phyloP scores from a whole-genome alignment of 2,888 invertebrate genomes.

The Alentia gelatinosa region DNA sequence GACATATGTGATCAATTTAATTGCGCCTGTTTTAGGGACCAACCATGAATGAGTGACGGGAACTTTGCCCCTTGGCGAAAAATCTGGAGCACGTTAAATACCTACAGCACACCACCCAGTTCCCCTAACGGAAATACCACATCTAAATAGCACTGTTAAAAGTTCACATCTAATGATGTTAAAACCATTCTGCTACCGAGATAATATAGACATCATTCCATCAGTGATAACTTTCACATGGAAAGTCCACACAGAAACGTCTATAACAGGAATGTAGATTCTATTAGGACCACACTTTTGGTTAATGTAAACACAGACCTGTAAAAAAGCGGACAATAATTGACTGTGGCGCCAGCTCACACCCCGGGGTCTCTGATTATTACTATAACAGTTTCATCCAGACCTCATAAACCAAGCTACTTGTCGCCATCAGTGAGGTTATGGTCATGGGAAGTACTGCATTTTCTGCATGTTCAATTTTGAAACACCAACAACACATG shows the following conservation, averaged over 20 bases:
- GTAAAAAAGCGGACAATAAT: not conserved
- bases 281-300: not conserved
- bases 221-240: not conserved
- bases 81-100: not conserved
- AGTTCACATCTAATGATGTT: not conserved
- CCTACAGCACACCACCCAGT: not conserved
- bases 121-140: not conserved
- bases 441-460: slow-evolving; percentile 1
- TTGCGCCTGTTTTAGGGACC: not conserved
- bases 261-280: not conserved
- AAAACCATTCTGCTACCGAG: not conserved
- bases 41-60: not conserved
- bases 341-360: slow-evolving; percentile 1
- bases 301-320: not conserved
- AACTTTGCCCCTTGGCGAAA: not conserved
- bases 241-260: not conserved
- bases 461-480: too few relatives aligned
- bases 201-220: not conserved
- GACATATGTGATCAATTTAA: slow-evolving; percentile 38
- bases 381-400: not conserved
- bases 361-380: not conserved
- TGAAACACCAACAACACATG: too few relatives aligned
- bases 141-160: not conserved
- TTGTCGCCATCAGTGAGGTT: not conserved
- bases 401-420: not conserved